A percentile compares a stretch with the other conserved stretches of the same genome.
phyloP scores from a whole-genome alignment of 2,113 vertebrate species.

The Sapajus apella region DNA sequence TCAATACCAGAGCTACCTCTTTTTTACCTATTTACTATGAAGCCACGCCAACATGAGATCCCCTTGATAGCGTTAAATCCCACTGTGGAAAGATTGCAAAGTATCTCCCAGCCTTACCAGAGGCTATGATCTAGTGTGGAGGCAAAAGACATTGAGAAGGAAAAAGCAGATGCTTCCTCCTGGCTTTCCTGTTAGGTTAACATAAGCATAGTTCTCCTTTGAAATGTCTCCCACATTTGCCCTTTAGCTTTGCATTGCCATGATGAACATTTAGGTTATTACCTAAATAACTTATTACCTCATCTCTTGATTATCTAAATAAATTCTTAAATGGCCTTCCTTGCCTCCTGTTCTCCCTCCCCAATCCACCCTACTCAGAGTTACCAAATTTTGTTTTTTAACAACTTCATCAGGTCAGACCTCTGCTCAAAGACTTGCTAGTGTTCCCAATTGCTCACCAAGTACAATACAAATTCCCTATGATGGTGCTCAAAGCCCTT shows the following conservation, averaged over 20 bases:
- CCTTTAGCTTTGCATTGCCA: not conserved
- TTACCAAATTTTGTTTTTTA: not conserved
- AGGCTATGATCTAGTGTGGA: not conserved
- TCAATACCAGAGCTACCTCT: not conserved
- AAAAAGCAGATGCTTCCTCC: not conserved
- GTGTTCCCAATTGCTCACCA: not conserved
- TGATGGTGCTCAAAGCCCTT: not conserved
- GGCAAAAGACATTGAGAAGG: not conserved
- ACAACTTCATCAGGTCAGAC: not conserved
- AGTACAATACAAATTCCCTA: not conserved
- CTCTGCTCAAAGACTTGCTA: not conserved
- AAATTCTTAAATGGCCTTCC: not conserved
- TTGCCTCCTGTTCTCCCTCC: not conserved
- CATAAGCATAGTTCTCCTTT: conserved; percentile 6
- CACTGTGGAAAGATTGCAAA: not conserved
- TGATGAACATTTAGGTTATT: not conserved
- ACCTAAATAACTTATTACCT: not conserved
- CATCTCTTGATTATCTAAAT: not conserved
- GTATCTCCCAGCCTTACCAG: not conserved
- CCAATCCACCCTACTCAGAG: not conserved
- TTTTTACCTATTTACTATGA: not conserved
- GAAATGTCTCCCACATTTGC: not conserved
- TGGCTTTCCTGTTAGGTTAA: conserved; percentile 35
- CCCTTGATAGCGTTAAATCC: not conserved
- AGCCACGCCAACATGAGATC: not conserved